Evolutionary conservation across 1,140 invertebrate genomes (phyloP).

Genomic region (Drosophila mojavensis): DNA sequence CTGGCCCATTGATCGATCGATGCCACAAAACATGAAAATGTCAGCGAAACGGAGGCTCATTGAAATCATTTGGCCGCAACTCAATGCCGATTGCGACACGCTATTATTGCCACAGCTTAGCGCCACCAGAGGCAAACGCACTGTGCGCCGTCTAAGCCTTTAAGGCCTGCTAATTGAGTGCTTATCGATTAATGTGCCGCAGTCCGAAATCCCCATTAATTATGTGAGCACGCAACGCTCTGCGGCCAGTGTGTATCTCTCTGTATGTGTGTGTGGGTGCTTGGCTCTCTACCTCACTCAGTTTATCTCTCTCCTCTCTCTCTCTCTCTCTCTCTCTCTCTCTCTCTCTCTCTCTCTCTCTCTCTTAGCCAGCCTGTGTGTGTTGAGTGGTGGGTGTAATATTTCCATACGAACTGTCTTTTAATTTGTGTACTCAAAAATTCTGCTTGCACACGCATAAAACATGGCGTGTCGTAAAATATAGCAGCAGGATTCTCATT

Average conservation of each 20-base stretch:
- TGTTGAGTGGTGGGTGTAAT: neutral
- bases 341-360: too few relatives aligned
- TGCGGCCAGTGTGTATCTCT: neutral
- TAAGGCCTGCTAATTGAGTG: conserved; percentile 76
- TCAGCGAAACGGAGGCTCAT: conserved; percentile 75
- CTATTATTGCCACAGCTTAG: conserved; percentile 41
- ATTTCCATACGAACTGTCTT: conserved; percentile 25
- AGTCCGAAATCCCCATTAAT: conserved; percentile 47
- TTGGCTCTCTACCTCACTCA: too few relatives aligned
- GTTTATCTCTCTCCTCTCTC: too few relatives aligned
- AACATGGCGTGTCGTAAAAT: conserved; percentile 54
- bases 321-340: too few relatives aligned
- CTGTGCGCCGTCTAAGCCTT: conserved; percentile 53
- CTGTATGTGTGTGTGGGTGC: neutral
- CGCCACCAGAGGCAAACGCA: neutral
- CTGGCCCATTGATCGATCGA: conserved; percentile 61
- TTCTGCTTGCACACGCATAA: conserved; percentile 51
- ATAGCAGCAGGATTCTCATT: conserved; percentile 1
- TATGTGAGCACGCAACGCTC: conserved; percentile 44
- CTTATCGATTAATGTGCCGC: conserved; percentile 66
- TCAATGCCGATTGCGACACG: conserved; percentile 44
- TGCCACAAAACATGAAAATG: conserved; percentile 64
- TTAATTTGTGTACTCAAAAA: conserved; percentile 41
- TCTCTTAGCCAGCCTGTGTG: neutral
- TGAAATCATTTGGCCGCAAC: conserved; percentile 66